Percentiles rank a stretch among this genome's conserved stretches.
Evolutionary conservation across 2,797 vertebrate genomes (phyloP).

Genomic region (Halcyon smyrnensis): DNA sequence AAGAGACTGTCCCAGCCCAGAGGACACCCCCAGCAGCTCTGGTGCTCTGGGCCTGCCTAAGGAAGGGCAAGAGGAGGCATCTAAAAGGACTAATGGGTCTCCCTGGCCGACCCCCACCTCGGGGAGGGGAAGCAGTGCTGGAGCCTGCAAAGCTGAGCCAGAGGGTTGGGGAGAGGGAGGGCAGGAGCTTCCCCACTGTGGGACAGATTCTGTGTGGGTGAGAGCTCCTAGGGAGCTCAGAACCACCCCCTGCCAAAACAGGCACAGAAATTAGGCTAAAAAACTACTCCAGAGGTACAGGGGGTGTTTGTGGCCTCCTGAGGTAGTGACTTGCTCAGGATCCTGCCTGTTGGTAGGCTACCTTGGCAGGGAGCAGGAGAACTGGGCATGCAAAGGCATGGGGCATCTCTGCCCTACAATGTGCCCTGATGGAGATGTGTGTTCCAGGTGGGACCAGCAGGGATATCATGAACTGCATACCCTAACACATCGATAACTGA

Average conservation of each 20-base stretch:
- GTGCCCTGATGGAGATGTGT: accelerated
- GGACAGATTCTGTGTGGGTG: not conserved
- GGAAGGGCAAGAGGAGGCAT: not conserved
- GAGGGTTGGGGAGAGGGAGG: not conserved
- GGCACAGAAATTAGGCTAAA: not conserved
- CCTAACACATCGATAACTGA: accelerated
- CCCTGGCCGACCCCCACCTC: not conserved
- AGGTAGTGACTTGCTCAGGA: not conserved
- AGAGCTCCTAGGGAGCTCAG: not conserved
- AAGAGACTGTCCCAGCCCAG: not conserved
- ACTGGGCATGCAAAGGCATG: accelerated
- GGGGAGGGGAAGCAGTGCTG: not conserved
- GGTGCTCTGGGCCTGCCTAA: not conserved
- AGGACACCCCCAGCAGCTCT: not conserved
- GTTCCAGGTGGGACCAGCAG: not conserved
- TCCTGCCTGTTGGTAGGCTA: not conserved
- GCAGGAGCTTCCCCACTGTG: accelerated
- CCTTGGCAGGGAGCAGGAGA: not conserved
- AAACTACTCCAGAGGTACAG: not conserved
- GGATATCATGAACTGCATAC: not conserved
- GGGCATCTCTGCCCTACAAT: not conserved
- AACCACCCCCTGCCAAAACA: not conserved
- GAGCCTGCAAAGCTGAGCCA: not conserved
- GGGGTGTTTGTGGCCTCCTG: not conserved
- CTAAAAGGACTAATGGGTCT: not conserved